Base-by-base conservation (phyloP, 2,888 invertebrate genomes). In the Drosophila pseudotakahashii region DNA sequence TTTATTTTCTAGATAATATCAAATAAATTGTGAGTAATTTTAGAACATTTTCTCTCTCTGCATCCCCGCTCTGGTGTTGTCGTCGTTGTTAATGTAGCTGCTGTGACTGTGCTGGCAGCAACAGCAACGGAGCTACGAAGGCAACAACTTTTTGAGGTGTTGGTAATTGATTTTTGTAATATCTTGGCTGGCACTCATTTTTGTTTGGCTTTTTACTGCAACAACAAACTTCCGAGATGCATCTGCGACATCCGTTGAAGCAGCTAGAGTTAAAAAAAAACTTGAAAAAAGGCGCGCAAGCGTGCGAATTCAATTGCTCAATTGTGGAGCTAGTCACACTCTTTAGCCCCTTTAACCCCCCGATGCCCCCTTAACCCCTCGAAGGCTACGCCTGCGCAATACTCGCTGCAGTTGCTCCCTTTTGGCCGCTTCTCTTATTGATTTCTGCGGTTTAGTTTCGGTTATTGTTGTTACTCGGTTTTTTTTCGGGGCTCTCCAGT, bases 241-340 rank as follows among this genome's bases (percentile, higher is more conserved):
- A 79, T 81, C 83, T 79, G 83, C 83, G 77, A 86, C 86, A 84
- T 86, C 84, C 83, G 83, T 64, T 66, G 75, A 50, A 47, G 54
- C 76, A 52, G 48, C 81, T 72, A 36, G 61, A 61, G 41, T 57
- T 64, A 41, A 61, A 71, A 41, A 61, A 71, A 60, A 48, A 32
- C 32, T 7, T n/a, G 39, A 72, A 74, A 73, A 74, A 84, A 87
- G 85, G 88, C 83, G 88, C 88, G 83, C 85, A 87, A 85, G 85
- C 85, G 85, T 85, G 88, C 85, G 85, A 85, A 85, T 88, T 85
- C 88, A 85, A 85, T 85, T 85, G 85, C 85, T 88, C 85, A 85
- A 85, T 85, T 82, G 85, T 71, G 67, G 73, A 78, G 60, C 74
- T 73, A 63, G 61, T 69, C 76, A 70, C 62, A 60, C 70, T 36